Base-by-base conservation (phyloP, 2,797 vertebrate genomes). In the Loris lydekkerianus region DNA sequence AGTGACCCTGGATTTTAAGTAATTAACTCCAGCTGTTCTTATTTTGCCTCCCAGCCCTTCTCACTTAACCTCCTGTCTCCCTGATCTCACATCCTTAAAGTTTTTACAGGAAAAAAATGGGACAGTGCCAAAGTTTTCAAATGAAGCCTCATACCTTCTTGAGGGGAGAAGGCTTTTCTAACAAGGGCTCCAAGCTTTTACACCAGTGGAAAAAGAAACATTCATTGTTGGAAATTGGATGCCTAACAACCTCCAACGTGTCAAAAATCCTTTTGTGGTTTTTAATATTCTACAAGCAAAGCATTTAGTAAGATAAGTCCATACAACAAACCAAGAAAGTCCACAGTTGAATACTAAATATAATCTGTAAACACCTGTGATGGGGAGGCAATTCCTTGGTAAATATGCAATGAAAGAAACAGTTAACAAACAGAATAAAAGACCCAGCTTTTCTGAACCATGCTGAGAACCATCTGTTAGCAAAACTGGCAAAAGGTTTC, bases 1-100 rank as follows among this genome's bases (percentile, higher is more conserved):
- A 89, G 94, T 96, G 96, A 97, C 97, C 94, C 93, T 97, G 86
- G 94, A 69, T 96, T 96, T 95, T 88, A 94, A 93, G 95, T 97
- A 98, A 98, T 96, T 95, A 96, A 95, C 94, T 96, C 96, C 97
- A 97, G 97, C 97, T 97, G 97, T 92, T 96, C 96, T 91, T 81
- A 81, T 90, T 96, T 97, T 92, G 77, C 95, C 85, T 96, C 67
- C 80, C 96, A 97, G 69, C 81, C 95, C 96, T 96, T 89, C 91
- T 91, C 94, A 88, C 96, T 96, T 97, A 96, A 96, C 96, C 95
- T 97, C 80, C 67, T 82, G 84, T 88, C 86, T 96, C 93, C 76
- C 69, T 86, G 89, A 89, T 67, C 96, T 96, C 96, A 82, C 91
- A 90, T 87, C 94, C 96, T 96, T 93, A 46, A 92, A 96, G 89